Evolutionary conservation across 2,797 vertebrate genomes (phyloP).

Genomic region (Tadarida brasiliensis): DNA sequence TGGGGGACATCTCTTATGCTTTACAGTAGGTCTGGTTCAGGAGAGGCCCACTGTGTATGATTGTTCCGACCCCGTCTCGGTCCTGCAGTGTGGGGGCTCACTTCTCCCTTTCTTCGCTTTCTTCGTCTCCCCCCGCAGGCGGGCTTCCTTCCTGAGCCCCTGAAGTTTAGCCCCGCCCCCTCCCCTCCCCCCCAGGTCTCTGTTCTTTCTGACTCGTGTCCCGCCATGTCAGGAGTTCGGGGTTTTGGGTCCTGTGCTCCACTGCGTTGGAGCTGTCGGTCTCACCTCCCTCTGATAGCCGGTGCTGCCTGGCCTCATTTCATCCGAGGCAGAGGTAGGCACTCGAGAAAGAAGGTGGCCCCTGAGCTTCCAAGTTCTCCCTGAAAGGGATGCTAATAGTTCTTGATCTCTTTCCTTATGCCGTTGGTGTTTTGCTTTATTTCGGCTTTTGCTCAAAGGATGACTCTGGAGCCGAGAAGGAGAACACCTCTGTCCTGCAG

Average conservation of each 20-base stretch:
- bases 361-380: not conserved
- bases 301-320: not conserved
- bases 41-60: not conserved
- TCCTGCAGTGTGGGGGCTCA: not conserved
- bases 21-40: not conserved
- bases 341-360: not conserved
- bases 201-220: not conserved
- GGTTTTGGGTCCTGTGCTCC: too few species aligned
- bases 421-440: conserved; percentile 59
- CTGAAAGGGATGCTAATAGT: not conserved
- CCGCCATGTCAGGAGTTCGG: not conserved
- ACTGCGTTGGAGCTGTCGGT: not conserved
- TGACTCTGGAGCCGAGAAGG: conserved; percentile 95
- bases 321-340: not conserved
- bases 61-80: not conserved
- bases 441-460: conserved; percentile 89
- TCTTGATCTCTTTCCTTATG: conserved; percentile 10
- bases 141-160: not conserved
- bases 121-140: not conserved
- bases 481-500: conserved; percentile 93
- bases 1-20: not conserved
- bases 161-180: not conserved
- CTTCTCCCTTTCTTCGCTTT: not conserved
- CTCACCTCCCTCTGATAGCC: not conserved
- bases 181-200: not conserved